Percentiles rank a stretch among this genome's conserved stretches.
phyloP scores from a whole-genome alignment of 2,888 invertebrate genomes.

The Dicranocentrus wangi region DNA sequence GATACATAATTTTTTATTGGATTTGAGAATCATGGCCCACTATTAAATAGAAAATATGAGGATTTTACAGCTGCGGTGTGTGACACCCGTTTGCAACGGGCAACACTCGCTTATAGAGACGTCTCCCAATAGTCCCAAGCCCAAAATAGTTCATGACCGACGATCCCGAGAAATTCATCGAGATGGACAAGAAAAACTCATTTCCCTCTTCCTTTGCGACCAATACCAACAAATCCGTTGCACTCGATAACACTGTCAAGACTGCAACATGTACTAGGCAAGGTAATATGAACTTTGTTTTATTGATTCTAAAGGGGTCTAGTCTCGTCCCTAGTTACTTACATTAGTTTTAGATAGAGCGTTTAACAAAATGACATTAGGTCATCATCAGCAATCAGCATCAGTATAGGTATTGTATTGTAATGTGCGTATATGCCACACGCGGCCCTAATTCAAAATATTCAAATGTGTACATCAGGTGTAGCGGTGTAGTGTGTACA shows the following conservation, averaged over 20 bases:
- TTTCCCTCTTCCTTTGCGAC: conserved; percentile 63
- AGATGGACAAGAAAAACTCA: conserved; percentile 72
- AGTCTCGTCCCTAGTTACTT: too few species aligned
- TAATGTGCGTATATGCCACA: too few species aligned
- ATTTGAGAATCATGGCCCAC: conserved; percentile 71
- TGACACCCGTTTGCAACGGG: conserved; percentile 72
- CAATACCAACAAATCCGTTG: conserved; percentile 51
- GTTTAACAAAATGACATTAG: too few species aligned
- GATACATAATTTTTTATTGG: conserved; percentile 58
- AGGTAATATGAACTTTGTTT: too few species aligned
- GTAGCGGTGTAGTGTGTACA: too few species aligned
- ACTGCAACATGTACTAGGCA: conserved; percentile 47
- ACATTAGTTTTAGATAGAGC: too few species aligned
- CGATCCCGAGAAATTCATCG: conserved; percentile 60
- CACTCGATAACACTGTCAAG: conserved; percentile 54
- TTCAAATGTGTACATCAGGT: too few species aligned
- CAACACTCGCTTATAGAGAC: conserved; percentile 63
- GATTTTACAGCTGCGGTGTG: conserved; percentile 67
- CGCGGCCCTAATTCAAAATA: too few species aligned
- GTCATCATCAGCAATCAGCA: too few species aligned
- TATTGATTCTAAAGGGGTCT: too few species aligned
- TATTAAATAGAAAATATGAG: conserved; percentile 72
- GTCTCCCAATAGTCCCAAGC: too few species aligned
- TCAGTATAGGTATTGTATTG: too few species aligned
- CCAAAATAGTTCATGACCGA: conserved; percentile 69